Conservation (phyloP, 2,113 vertebrate species). For the Fukomys damarensis region DNA sequence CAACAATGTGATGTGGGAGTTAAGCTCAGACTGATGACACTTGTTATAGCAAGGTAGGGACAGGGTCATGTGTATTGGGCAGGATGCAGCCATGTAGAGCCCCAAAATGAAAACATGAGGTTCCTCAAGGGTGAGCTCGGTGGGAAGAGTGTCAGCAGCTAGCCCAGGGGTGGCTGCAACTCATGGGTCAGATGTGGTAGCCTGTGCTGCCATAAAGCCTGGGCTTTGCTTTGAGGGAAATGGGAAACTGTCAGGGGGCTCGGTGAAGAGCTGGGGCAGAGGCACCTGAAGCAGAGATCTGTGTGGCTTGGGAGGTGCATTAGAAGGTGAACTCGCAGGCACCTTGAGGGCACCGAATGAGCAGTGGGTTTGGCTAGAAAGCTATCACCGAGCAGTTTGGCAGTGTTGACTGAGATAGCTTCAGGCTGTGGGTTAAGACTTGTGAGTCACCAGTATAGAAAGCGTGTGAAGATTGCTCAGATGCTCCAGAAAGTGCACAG, state of each 20-base stretch:
- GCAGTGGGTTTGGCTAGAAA: neutral
- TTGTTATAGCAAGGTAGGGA: neutral
- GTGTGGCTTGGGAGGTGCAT: neutral
- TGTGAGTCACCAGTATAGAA: neutral
- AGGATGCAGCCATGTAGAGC: neutral
- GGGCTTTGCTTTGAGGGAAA: neutral
- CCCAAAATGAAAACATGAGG: neutral
- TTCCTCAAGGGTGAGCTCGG: neutral
- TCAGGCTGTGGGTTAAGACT: neutral
- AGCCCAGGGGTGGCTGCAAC: accelerated
- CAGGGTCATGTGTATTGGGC: neutral
- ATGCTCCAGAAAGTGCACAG: neutral
- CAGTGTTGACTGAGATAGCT: neutral
- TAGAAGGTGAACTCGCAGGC: neutral
- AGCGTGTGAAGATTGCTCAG: too few relatives aligned
- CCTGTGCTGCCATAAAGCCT: neutral
- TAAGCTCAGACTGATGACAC: neutral
- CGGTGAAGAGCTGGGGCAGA: neutral
- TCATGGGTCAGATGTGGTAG: neutral
- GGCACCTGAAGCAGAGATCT: neutral
- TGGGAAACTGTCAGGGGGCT: neutral
- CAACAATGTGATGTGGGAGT: neutral
- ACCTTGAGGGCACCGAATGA: accelerated
- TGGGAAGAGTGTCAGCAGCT: neutral
- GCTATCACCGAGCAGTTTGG: neutral